These are phyloP conservation scores for Thermophis baileyi DNA, from an alignment of 2,113 vertebrate genomes.

Conservation along the genomic window DNA sequence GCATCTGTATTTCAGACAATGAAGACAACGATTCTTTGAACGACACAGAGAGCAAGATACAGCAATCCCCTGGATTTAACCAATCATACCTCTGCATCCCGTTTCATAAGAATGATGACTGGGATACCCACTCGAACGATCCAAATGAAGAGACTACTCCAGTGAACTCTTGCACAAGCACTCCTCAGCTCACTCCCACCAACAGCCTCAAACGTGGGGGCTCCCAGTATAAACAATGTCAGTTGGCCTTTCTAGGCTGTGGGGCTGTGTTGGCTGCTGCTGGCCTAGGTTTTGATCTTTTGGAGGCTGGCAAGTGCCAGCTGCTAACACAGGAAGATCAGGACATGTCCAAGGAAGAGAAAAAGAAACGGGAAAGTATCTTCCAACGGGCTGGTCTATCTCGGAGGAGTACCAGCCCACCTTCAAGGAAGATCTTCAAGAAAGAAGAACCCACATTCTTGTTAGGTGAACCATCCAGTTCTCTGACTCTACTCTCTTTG, in stretches of 20 bases:
- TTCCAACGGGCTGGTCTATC: constrained; percentile 84
- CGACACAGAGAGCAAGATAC: constrained; percentile 66
- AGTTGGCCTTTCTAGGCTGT: constrained; percentile 87
- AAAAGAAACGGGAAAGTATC: constrained; percentile 85
- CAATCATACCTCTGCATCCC: constrained; percentile 95
- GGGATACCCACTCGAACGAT: constrained; percentile 76
- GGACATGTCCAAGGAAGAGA: constrained; percentile 74
- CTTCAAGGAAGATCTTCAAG: constrained; percentile 84
- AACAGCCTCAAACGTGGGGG: constrained; percentile 80
- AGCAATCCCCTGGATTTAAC: constrained; percentile 72
- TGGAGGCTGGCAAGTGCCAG: constrained; percentile 79
- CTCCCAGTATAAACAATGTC: constrained; percentile 79
- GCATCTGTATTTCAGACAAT: constrained; percentile 76
- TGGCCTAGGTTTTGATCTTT: constrained; percentile 86
- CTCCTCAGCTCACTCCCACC: constrained; percentile 81
- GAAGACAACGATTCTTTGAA: constrained; percentile 80
- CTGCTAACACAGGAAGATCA: constrained; percentile 70
- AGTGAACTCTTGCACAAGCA: constrained; percentile 76
- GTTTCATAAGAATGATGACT: constrained; percentile 79
- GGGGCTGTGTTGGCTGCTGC: constrained; percentile 89
- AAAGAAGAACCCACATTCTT: constrained; percentile 80
- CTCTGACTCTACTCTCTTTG: constrained; percentile 87
- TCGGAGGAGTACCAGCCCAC: constrained; percentile 82
- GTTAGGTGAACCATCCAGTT: constrained; percentile 73
- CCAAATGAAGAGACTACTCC: constrained; percentile 77